Evolutionary conservation across 2,113 vertebrate genomes (phyloP).

Genomic region (Sinocyclocheilus rhinocerous): DNA sequence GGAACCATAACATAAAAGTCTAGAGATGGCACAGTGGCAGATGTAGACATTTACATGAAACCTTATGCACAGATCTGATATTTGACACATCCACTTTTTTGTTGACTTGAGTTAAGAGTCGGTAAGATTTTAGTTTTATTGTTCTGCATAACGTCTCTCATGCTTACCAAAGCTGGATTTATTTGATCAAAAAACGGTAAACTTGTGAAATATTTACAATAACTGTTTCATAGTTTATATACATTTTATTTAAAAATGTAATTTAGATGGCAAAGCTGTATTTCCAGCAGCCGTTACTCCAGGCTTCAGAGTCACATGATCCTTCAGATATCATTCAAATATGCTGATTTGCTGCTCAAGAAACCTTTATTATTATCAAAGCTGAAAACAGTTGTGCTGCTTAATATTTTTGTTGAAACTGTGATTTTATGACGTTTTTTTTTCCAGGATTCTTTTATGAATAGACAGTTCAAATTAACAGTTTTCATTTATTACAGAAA

Average conservation of each 20-base stretch:
- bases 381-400: too few relatives aligned
- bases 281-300: neutral
- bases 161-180: neutral
- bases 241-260: neutral
- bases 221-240: neutral
- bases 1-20: neutral
- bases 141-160: neutral
- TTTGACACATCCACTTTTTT: neutral
- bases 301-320: neutral
- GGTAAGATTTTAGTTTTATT: neutral
- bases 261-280: neutral
- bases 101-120: neutral
- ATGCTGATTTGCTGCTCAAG: too few relatives aligned
- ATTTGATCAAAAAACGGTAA: neutral
- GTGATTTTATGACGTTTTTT: too few relatives aligned
- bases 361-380: too few relatives aligned
- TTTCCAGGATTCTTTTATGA: too few relatives aligned
- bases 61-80: neutral
- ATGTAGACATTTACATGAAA: neutral
- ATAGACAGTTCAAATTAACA: too few relatives aligned
- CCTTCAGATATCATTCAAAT: neutral
- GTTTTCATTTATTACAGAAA: too few relatives aligned
- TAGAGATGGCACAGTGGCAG: neutral
- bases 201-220: neutral
- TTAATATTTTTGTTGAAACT: too few relatives aligned